Base-by-base conservation (phyloP, 1,140 invertebrate genomes). In the Venustaconcha ellipsiformis region DNA sequence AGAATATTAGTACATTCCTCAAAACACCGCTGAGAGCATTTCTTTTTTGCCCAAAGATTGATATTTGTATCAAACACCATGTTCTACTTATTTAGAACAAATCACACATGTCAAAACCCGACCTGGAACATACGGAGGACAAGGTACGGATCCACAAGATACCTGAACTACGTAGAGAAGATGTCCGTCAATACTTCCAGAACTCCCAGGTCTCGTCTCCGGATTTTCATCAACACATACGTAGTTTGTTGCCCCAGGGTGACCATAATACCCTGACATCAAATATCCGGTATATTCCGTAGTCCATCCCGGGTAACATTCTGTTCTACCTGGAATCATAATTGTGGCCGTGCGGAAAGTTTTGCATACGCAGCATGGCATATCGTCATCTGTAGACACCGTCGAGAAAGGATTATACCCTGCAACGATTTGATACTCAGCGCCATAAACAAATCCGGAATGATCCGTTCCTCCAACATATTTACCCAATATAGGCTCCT, bases 281-380 rank as follows among this genome's bases (percentile, higher is more conserved):
- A 82, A 64, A 65, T 81, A 74, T 15, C 81, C 81, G 0, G 30
- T 67, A 65, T 82, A 82, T 67, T 81, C 76, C 18, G 59, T 15
- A 1, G 57, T 67, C 78, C 78, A 82, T 2, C 68, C 72, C 12
- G 67, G 2, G 18, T 72, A 72, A 67, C 80, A 82, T 37, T 30
- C 67, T 56, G 23, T 60, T 58, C 66, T 74, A n/a, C 71, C 78
- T 14, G 80, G 80, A 14, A 82, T 63, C 78, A 80, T 80, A 14
- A 82, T 13, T 14, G 18, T 26, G 18, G 30, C 14, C 63, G 58
- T 26, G 17, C 60, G n/a, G 11, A 1, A 14, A 56, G 59, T 30
- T 63, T 55, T 62, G 14, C 60, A 71, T 14, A 64, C 70, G 15
- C 58, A 30, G 20, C 70, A 71, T 2, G 58, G 37, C 20, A 63